These are phyloP conservation scores for Urocitellus parryii DNA, from an alignment of 2,113 vertebrate species.

Conservation along the genomic window DNA sequence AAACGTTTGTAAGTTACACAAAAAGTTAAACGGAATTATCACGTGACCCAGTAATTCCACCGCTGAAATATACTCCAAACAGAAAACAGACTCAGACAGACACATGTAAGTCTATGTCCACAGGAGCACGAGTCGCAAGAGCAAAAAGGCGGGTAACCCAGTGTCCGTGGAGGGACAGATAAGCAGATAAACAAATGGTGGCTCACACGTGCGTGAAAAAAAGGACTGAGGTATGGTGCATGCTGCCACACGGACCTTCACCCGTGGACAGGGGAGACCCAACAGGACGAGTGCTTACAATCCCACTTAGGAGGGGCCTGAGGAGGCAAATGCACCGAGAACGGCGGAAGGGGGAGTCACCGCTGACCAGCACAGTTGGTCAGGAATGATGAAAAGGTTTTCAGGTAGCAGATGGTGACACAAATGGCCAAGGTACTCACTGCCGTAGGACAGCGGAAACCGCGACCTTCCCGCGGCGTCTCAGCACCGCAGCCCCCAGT, in stretches of 20 bases:
- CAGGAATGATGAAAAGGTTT: neutral
- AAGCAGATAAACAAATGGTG: neutral
- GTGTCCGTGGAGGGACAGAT: neutral
- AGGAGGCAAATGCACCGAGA: neutral
- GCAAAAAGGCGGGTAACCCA: neutral
- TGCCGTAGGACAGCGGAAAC: too few relatives aligned
- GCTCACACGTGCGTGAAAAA: too few relatives aligned
- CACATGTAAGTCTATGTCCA: neutral
- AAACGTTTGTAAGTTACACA: neutral
- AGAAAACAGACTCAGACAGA: neutral
- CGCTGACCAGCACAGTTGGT: too few relatives aligned
- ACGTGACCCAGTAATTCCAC: neutral
- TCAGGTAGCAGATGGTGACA: neutral
- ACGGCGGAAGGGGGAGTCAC: neutral
- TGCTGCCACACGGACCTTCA: neutral
- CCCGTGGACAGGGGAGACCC: too few relatives aligned
- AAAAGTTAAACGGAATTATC: neutral
- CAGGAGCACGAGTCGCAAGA: neutral
- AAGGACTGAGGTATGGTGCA: neutral
- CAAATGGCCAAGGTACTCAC: neutral
- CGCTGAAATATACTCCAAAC: neutral
- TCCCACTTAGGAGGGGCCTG: neutral
- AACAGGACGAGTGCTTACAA: neutral
- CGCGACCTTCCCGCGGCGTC: too few relatives aligned
- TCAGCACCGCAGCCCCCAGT: too few relatives aligned